Percentiles rank a stretch among this genome's conserved stretches.
These are phyloP conservation scores for Pherbina coryleti DNA, from an alignment of 2,888 invertebrate genomes.

Conservation along the genomic window DNA sequence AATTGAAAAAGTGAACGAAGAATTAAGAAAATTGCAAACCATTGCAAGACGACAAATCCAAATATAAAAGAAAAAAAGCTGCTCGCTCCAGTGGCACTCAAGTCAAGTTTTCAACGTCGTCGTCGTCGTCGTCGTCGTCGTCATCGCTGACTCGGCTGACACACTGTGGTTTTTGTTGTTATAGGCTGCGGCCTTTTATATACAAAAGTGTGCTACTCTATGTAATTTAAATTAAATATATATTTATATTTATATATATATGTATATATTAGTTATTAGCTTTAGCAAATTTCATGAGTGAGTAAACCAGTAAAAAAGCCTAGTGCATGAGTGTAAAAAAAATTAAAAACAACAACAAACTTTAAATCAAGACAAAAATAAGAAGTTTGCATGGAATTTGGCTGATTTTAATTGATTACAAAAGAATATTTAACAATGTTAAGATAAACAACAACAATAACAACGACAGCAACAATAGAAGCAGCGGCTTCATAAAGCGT, in stretches of 20 bases:
- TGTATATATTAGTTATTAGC: neutral
- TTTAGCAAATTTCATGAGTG: neutral
- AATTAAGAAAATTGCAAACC: neutral
- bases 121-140: neutral
- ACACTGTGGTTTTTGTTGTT: slow-evolving; percentile 32
- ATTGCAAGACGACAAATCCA: neutral
- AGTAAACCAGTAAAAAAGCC: neutral
- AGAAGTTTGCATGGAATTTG: too few relatives aligned
- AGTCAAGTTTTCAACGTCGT: slow-evolving; percentile 15
- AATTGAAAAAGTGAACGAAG: neutral
- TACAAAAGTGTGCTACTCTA: slow-evolving; percentile 22
- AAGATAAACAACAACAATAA: too few relatives aligned
- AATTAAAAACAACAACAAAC: too few relatives aligned
- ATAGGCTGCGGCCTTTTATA: slow-evolving; percentile 33
- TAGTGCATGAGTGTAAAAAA: neutral
- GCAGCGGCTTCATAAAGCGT: too few relatives aligned
- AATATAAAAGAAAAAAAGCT: slow-evolving; percentile 1
- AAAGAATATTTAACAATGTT: too few relatives aligned
- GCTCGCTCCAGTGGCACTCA: slow-evolving; percentile 15
- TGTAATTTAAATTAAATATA: slow-evolving; percentile 30
- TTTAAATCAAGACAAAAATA: too few relatives aligned
- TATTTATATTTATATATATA: neutral
- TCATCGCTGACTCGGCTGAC: neutral
- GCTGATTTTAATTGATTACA: too few relatives aligned
- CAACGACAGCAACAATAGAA: too few relatives aligned